Evolutionary conservation across 2,113 vertebrate species (phyloP).

Genomic region (Lagenorhynchus albirostris): DNA sequence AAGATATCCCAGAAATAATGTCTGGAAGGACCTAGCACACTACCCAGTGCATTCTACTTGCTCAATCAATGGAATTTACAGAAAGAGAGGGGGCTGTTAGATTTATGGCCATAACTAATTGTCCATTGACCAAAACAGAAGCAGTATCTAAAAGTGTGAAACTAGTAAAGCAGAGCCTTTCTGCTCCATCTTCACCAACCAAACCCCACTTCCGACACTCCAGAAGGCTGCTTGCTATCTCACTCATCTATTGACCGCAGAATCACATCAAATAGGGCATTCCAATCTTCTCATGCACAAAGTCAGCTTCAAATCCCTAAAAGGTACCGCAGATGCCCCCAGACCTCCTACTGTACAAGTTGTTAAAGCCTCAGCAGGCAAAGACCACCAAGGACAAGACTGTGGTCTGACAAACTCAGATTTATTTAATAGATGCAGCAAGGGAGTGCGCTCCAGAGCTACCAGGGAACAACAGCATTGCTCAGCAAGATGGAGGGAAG

Average conservation of each 20-base stretch:
- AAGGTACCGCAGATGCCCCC: background rate
- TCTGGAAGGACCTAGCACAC: background rate
- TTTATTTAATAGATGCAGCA: background rate
- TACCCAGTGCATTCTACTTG: background rate
- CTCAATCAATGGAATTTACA: background rate
- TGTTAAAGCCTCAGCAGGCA: background rate
- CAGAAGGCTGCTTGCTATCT: background rate
- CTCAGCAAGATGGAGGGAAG: background rate
- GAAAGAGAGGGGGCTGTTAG: background rate
- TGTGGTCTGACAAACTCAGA: background rate
- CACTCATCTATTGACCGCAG: background rate
- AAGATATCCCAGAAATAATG: background rate
- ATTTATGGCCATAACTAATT: background rate
- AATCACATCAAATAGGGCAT: background rate
- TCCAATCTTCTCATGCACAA: background rate
- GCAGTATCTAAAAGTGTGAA: background rate
- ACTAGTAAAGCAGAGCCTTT: background rate
- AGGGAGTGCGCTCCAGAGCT: background rate
- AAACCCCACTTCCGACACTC: background rate
- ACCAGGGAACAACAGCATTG: fast-evolving
- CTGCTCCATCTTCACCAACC: background rate
- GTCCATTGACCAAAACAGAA: background rate
- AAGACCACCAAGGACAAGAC: background rate
- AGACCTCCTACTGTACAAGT: background rate
- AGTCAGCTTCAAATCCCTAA: background rate